phyloP scores from a whole-genome alignment of 1,140 invertebrate genomes.

The Ladona fulva region DNA sequence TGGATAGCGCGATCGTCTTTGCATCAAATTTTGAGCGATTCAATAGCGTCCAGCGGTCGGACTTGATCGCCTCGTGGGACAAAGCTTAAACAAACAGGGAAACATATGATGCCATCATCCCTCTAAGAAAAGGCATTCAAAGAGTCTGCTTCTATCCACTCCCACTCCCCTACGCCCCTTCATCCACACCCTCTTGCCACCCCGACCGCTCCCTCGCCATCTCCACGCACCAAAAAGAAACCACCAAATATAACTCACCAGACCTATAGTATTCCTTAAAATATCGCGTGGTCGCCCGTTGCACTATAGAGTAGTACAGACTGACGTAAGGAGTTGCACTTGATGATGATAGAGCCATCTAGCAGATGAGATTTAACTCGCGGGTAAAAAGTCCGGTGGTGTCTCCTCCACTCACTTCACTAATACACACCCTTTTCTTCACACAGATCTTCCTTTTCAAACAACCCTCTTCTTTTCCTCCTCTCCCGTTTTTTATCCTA shows the following conservation, averaged over 20 bases:
- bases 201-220: neutral
- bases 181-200: neutral
- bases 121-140: too few relatives aligned
- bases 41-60: too few relatives aligned
- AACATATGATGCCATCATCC: too few relatives aligned
- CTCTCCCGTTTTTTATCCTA: slow-evolving; percentile 15
- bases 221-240: neutral
- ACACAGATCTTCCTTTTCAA: slow-evolving; percentile 12
- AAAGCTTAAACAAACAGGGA: too few relatives aligned
- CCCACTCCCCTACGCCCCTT: neutral
- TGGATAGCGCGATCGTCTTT: too few relatives aligned
- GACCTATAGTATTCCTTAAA: slow-evolving; percentile 44
- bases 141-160: too few relatives aligned
- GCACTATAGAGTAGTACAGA: slow-evolving; percentile 43
- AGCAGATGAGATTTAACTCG: slow-evolving; percentile 29
- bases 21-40: too few relatives aligned
- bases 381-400: neutral
- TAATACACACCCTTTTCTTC: slow-evolving; percentile 22
- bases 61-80: too few relatives aligned
- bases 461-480: slow-evolving; percentile 21
- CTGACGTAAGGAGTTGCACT: slow-evolving; percentile 42
- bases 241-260: slow-evolving; percentile 35
- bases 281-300: slow-evolving; percentile 41
- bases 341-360: slow-evolving; percentile 43
- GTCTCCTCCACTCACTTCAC: slow-evolving; percentile 14